Conservation (phyloP, 2,797 vertebrate species). For the Cyprinodon diabolis region DNA sequence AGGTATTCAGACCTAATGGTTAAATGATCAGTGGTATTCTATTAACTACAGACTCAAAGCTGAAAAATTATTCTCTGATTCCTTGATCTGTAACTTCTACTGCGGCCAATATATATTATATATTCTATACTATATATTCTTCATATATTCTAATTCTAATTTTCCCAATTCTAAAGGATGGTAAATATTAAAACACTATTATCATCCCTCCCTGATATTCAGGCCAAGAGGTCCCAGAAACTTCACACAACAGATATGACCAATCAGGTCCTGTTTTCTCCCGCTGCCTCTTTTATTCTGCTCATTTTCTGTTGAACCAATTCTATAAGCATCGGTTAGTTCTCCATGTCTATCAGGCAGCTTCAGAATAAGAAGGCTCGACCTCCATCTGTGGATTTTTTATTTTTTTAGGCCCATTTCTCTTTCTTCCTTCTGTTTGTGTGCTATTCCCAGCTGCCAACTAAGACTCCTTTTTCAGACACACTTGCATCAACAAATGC, state of each 20-base stretch:
- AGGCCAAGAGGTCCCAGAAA: constrained; percentile 10
- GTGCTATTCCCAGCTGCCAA: constrained; percentile 35
- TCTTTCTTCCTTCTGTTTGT: constrained; percentile 34
- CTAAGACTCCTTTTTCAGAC: constrained; percentile 49
- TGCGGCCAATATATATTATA: background rate
- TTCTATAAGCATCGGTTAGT: constrained; percentile 31
- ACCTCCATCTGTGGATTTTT: constrained; percentile 37
- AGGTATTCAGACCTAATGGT: background rate
- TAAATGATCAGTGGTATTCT: background rate
- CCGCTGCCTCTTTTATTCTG: constrained; percentile 16
- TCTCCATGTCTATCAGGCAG: constrained; percentile 22
- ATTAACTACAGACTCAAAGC: background rate
- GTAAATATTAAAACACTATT: constrained; percentile 22
- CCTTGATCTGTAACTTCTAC: background rate
- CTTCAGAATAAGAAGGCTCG: constrained; percentile 41
- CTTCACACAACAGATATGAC: constrained; percentile 49
- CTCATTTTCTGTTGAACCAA: constrained; percentile 28
- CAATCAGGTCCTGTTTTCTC: constrained; percentile 24
- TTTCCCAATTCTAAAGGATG: constrained; percentile 12
- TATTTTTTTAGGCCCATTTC: background rate
- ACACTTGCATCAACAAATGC: constrained; percentile 61
- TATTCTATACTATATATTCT: constrained; percentile 52
- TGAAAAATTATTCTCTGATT: background rate
- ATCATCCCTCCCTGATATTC: constrained; percentile 11
- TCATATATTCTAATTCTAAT: background rate